Conservation (phyloP, 1,140 invertebrate genomes). For the Zaprionus kolodkinae region DNA sequence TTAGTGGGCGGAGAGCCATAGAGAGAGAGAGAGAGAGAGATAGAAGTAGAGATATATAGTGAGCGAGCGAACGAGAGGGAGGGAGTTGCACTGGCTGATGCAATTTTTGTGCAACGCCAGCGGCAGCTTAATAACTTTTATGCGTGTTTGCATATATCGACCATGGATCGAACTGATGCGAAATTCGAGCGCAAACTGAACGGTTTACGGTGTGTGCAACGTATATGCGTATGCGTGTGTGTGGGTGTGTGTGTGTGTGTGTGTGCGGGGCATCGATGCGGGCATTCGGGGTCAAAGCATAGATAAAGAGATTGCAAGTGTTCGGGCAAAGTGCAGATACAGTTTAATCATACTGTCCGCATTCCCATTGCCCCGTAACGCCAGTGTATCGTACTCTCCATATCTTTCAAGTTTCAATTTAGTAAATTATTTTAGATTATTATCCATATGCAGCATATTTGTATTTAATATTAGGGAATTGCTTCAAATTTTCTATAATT, state of each 20-base stretch:
- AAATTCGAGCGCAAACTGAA: slow-evolving; percentile 42
- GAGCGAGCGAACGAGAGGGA: too few relatives aligned
- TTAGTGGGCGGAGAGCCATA: slow-evolving; percentile 47
- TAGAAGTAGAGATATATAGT: not conserved
- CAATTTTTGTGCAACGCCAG: slow-evolving; percentile 69
- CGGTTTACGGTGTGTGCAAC: slow-evolving; percentile 14
- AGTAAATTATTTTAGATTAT: not conserved
- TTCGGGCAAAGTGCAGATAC: slow-evolving; percentile 4
- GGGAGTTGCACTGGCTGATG: slow-evolving; percentile 26
- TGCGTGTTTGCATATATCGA: slow-evolving; percentile 78
- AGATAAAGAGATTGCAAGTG: slow-evolving; percentile 29
- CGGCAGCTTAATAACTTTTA: slow-evolving; percentile 77
- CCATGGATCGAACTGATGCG: slow-evolving; percentile 60
- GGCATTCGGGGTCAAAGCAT: slow-evolving; percentile 15
- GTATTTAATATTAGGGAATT: too few relatives aligned
- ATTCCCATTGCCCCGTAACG: not conserved
- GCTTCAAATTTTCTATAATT: too few relatives aligned
- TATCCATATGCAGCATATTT: too few relatives aligned
- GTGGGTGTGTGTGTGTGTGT: not conserved
- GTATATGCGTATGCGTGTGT: not conserved
- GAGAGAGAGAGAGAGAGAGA: not conserved
- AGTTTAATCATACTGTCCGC: not conserved
- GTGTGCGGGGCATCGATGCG: slow-evolving; percentile 9
- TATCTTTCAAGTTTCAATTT: not conserved
- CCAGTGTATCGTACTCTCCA: not conserved